Base-by-base conservation (phyloP, 1,140 invertebrate genomes). In the Aphis craccivora region DNA sequence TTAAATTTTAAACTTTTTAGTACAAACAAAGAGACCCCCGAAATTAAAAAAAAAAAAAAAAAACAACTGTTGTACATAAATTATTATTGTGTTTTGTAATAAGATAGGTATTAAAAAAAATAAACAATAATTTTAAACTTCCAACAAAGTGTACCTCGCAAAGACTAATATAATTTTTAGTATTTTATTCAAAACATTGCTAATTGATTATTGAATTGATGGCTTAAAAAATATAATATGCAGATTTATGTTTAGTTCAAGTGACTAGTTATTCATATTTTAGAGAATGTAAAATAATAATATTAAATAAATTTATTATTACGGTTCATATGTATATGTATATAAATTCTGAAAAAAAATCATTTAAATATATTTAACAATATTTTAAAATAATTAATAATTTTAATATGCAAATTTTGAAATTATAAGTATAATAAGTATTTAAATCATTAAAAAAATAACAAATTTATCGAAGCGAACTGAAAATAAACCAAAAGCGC, bases 21-120 rank as follows among this genome's bases (percentile, higher is more conserved):
- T n/a, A n/a, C 30, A 76, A 76, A 76, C 60, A 76, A 76, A 35
- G 60, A n/a, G n/a, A 18, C 60, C n/a, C 30, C 3, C 18, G 11
- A 76, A n/a, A 76, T 76, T n/a, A 76, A 76, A 67, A 67, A 76
- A 76, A 67, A 67, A 2, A 76, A 76, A 76, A 67, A 67, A 76
- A 76, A 67, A 67, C 6, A 76, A 76, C 30, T n/a, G 14, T 76
- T 76, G 30, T n/a, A 76, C 23, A 76, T 76, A 76, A 76, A 76
- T 76, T 76, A 76, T 76, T 76, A 76, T 76, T 76, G 60, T n/a
- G 14, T 76, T 76, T 18, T 76, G 60, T 5, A n/a, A 76, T 76
- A 76, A 76, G 30, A 30, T 67, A 14, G 11, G 14, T 18, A 35
- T 76, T 67, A 67, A 76, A n/a, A 67, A n/a, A 18, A 76, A 18